Evolutionary conservation across 2,888 invertebrate species (phyloP).

Genomic region (Cataglyphis rosenhaueri): DNA sequence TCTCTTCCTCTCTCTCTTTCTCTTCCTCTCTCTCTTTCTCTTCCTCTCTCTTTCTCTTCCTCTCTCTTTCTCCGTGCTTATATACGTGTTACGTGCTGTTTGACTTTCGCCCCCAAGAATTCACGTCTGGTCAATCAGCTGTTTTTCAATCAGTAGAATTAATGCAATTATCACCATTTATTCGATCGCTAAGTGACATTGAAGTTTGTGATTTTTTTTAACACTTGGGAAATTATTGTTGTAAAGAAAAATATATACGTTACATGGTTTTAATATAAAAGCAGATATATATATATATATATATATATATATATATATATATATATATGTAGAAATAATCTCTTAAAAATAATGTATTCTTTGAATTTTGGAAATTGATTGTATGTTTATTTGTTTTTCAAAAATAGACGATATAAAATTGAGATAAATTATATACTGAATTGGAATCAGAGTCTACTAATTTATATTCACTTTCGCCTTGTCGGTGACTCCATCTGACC

Average conservation of each 20-base stretch:
- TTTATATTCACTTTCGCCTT: background rate
- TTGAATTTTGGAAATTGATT: background rate
- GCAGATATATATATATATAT: too few relatives aligned
- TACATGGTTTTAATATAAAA: background rate
- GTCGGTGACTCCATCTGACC: conserved; percentile 19
- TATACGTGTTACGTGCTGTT: conserved; percentile 35
- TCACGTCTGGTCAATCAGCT: conserved; percentile 24
- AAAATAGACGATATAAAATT: background rate
- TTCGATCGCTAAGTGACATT: background rate
- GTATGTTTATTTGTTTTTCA: background rate
- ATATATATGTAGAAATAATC: background rate
- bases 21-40: background rate
- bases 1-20: background rate
- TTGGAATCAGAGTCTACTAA: background rate
- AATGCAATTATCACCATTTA: conserved; percentile 30
- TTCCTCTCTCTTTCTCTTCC: background rate
- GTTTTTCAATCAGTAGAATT: conserved; percentile 16
- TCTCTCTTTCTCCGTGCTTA: background rate
- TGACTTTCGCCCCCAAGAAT: conserved; percentile 31
- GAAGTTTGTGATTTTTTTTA: background rate
- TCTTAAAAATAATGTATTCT: background rate
- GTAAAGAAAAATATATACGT: background rate
- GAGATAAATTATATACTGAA: background rate
- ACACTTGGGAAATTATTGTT: background rate
- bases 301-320: too few relatives aligned